Conservation (phyloP, 2,113 vertebrate genomes). For the Elanoides forficatus region DNA sequence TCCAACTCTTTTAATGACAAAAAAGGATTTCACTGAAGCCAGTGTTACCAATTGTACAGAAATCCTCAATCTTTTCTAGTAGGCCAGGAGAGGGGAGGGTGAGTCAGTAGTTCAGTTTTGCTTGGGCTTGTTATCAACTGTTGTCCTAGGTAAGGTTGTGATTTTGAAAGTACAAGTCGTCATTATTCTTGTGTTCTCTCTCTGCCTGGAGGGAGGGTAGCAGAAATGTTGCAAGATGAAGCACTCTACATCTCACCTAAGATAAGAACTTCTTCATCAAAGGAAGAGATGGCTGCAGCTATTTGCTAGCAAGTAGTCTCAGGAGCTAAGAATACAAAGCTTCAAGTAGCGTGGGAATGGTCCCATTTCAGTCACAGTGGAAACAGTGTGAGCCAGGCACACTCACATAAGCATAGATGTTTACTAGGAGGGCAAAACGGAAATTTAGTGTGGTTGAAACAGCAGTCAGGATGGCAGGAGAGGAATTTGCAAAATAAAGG, state of each 20-base stretch:
- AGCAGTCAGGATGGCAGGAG: background rate
- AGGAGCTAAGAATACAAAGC: background rate
- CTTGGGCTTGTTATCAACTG: conserved; percentile 55
- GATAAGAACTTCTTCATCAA: conserved; percentile 39
- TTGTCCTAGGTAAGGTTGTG: conserved; percentile 21
- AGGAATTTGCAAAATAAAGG: background rate
- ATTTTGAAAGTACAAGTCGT: conserved; percentile 49
- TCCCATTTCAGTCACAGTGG: background rate
- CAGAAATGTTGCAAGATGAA: conserved; percentile 44
- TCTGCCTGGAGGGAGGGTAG: background rate
- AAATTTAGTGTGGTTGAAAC: background rate
- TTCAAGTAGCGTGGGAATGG: conserved; percentile 8
- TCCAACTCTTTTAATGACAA: background rate
- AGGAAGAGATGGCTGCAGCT: background rate
- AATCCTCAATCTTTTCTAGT: background rate
- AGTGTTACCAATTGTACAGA: background rate
- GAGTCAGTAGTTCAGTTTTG: conserved; percentile 41
- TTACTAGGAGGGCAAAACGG: background rate
- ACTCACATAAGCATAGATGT: background rate
- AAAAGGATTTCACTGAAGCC: background rate
- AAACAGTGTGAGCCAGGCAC: accelerated
- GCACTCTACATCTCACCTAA: background rate
- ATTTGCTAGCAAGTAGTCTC: background rate
- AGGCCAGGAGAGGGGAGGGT: background rate
- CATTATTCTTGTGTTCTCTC: background rate